Evolutionary conservation across 2,888 invertebrate genomes (phyloP), one percentile per base, ranked within the genome.

Genomic region (Latrodectus hesperus): DNA sequence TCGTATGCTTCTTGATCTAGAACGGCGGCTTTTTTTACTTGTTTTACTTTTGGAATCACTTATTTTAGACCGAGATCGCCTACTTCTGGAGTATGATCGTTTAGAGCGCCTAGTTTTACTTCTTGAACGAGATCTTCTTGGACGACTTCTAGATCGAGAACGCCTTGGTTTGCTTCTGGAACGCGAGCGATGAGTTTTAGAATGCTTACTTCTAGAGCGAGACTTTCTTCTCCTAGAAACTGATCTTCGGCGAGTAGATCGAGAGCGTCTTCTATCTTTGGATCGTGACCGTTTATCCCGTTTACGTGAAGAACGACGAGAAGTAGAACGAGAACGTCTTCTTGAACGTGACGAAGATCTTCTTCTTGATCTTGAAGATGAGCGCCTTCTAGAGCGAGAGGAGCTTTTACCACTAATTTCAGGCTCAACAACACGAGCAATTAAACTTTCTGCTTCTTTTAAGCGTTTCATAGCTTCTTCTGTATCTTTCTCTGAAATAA

Each of bases 401-500:
- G 60, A 51, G 14, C 60, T 83, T 16, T 64, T 72, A 9, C 86
- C 86, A 38, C 81, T 65, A 49, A 87, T 87, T 87, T 87, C 86
- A 52, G 86, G 86, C 65, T 87, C 86, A 38, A 87, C 86, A 3
- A 87, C 86, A 9, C 86, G 53, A 51, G 86, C 86, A 67, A 87
- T 87, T 60, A 87, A 60, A n/a, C 86, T 87, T 67, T 87, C 86
- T 67, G 86, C 86, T 67, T 87, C 86, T 55, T 87, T 87, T 12
- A 87, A 73, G 26, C 81, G 64, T 26, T 87, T 87, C 86, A 87
- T 87, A 8, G 86, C 86, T 68, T 87, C 86, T 77, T 87, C 86
- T 0, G 86, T 87, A 72, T 87, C 86, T 68, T 87, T 87, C 49
- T 87, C 86, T 8, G 86, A 87, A 55, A 87, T 68, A 51, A 81